A percentile compares a stretch with the other conserved stretches of the same genome.
phyloP scores from a whole-genome alignment of 2,113 vertebrate genomes.

The Centropus unirufus region DNA sequence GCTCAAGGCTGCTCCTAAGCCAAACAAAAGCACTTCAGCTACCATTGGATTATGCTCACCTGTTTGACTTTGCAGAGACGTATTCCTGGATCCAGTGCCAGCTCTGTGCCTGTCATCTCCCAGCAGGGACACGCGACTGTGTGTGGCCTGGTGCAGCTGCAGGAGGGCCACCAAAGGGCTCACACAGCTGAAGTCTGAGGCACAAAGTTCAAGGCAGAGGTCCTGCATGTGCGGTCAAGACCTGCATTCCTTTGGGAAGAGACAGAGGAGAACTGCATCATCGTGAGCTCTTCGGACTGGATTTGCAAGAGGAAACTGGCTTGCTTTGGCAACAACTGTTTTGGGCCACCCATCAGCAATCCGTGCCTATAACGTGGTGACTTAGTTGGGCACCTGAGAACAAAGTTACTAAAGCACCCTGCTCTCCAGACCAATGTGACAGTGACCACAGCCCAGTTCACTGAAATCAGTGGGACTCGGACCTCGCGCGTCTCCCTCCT shows the following conservation, averaged over 20 bases:
- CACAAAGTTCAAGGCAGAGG: conserved; percentile 2
- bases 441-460: accelerated
- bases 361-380: neutral
- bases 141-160: conserved; percentile 28
- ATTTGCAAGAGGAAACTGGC: neutral
- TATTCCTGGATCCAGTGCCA: neutral
- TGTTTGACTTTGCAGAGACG: neutral
- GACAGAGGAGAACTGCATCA: neutral
- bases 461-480: neutral
- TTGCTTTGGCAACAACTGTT: neutral
- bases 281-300: neutral
- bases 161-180: neutral
- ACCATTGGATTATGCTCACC: neutral
- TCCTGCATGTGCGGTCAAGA: conserved; percentile 19
- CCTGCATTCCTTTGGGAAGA: neutral
- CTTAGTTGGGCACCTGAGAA: neutral
- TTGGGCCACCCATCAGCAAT: neutral
- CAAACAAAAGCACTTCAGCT: neutral
- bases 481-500: neutral
- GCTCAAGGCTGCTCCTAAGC: neutral
- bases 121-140: neutral
- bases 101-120: neutral
- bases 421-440: neutral
- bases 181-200: neutral
- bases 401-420: neutral